These are phyloP conservation scores for Lethenteron reissneri DNA, from an alignment of 2,113 vertebrate genomes.

Conservation along the genomic window DNA sequence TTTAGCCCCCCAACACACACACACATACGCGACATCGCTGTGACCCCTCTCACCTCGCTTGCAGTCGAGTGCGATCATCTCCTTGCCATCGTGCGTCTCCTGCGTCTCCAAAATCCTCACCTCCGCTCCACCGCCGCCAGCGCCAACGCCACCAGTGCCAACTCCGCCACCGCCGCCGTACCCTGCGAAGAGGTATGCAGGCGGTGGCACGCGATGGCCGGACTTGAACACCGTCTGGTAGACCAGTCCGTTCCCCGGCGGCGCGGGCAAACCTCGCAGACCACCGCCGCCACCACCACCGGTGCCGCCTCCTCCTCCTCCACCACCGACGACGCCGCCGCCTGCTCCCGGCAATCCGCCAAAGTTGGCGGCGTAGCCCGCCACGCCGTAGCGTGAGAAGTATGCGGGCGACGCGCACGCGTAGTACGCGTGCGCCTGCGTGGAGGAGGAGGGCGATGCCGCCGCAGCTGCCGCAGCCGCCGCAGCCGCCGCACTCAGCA, in stretches of 20 bases:
- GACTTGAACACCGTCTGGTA: slow-evolving; percentile 3
- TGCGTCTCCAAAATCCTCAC: background rate
- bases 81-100: background rate
- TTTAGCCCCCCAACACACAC: too few species aligned
- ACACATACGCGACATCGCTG: too few species aligned
- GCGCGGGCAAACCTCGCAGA: background rate
- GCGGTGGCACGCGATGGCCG: background rate
- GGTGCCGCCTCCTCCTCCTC: background rate
- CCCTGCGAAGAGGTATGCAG: background rate
- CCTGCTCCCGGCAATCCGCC: too few species aligned
- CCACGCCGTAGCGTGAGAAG: background rate
- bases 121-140: background rate
- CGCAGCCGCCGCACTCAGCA: too few species aligned
- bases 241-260: background rate
- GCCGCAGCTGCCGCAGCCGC: too few species aligned
- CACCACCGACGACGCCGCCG: too few species aligned
- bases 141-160: background rate
- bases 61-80: too few species aligned
- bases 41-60: too few species aligned
- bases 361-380: too few species aligned
- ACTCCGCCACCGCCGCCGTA: background rate
- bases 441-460: background rate
- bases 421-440: background rate
- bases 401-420: background rate
- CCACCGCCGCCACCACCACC: background rate